These are phyloP conservation scores for Oreocharis arfaki DNA, from an alignment of 2,113 vertebrate genomes.

Conservation along the genomic window DNA sequence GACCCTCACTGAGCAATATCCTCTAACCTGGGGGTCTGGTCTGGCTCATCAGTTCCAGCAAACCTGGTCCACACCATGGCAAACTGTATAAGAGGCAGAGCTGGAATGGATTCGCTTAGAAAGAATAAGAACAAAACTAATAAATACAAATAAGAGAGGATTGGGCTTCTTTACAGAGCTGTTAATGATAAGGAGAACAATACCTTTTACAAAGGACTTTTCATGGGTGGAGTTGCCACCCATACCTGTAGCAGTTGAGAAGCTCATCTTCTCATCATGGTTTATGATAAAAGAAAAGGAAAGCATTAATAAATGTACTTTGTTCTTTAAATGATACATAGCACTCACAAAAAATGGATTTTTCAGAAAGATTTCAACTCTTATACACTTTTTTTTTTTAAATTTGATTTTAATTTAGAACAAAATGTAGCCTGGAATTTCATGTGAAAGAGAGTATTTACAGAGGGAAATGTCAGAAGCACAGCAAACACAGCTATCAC, in stretches of 20 bases:
- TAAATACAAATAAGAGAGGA: background rate
- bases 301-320: fast-evolving
- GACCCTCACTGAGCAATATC: background rate
- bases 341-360: background rate
- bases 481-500: background rate
- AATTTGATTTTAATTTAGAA: background rate
- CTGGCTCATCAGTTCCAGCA: background rate
- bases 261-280: background rate
- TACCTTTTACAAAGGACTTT: background rate
- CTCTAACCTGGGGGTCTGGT: background rate
- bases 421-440: background rate
- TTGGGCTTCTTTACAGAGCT: background rate
- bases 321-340: background rate
- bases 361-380: background rate
- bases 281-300: background rate
- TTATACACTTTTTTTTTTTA: background rate
- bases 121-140: background rate
- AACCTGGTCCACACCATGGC: background rate
- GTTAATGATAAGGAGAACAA: background rate
- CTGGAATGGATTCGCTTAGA: fast-evolving
- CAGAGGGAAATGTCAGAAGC: constrained; percentile 4
- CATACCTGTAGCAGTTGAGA: background rate
- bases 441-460: background rate
- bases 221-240: background rate
- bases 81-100: background rate